Base-by-base conservation (phyloP, 2,113 vertebrate genomes). In the Cromileptes altivelis region DNA sequence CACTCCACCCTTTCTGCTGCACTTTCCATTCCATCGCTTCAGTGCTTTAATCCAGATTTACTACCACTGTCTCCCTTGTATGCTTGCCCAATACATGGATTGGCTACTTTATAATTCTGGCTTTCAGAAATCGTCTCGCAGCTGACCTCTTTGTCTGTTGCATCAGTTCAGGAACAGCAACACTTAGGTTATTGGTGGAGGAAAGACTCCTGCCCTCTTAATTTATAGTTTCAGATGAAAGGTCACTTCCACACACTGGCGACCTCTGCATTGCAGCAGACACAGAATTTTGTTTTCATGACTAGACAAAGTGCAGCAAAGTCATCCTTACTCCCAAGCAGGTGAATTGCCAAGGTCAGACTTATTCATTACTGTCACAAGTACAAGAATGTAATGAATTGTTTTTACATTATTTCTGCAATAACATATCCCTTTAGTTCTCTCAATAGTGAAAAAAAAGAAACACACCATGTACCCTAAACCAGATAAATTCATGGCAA, bases 31-130 rank as follows among this genome's bases (percentile, higher is more conserved):
- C 40, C 56, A 62, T 27, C 5, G 2, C 21, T 52, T 63, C 65
- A 70, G 47, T 12, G 13, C 77, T 80, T 62, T 86, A 86, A 92
- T 91, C 85, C 91, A 87, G 81, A 89, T 89, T 90, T 92, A 82
- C 64, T 10, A 71, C 53, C 47, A 58, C 81, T 1, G 37, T 82
- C 75, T 85, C 47, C 33, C 23, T 57, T 78, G 74, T 79, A 42
- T 53, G 50, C 69, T 55, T 77, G 80, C 85, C 81, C 80, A 80
- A 58, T 73, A 68, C 53, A 45, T 62, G 81, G 71, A 85, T 84
- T 84, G 79, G 30, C 70, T 62, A 58, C 53, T 76, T 55, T 73
- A 42, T 64, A 33, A 57, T 81, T 81, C 69, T 52, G 75, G 61
- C 70, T 65, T 76, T 73, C 56, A 71, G 30, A 82, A 47, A 57